These are phyloP conservation scores for Diceros bicornis DNA, from an alignment of 2,797 vertebrate species.

Conservation along the genomic window DNA sequence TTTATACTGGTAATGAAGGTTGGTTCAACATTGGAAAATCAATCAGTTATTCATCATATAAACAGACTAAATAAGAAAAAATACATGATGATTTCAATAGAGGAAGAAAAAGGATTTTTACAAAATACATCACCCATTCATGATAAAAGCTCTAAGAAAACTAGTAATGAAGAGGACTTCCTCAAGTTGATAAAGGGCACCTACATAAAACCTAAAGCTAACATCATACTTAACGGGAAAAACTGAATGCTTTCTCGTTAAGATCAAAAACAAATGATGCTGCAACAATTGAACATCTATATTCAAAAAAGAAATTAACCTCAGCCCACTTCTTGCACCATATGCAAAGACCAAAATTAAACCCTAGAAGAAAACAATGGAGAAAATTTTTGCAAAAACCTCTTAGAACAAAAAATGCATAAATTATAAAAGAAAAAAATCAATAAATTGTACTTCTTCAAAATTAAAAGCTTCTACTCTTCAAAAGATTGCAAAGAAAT, in stretches of 20 bases:
- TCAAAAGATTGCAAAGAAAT: not conserved
- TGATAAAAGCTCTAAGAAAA: constrained; percentile 4
- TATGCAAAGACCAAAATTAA: not conserved
- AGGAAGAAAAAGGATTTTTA: not conserved
- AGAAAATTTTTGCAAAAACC: constrained; percentile 20
- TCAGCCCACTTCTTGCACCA: not conserved
- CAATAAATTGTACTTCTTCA: not conserved
- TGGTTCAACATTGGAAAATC: not conserved
- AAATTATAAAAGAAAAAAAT: not conserved
- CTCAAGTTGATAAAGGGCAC: not conserved
- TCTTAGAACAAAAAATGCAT: not conserved
- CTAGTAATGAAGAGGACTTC: not conserved
- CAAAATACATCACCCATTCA: not conserved
- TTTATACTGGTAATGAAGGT: too few species aligned
- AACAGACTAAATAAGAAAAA: not conserved
- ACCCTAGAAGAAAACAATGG: not conserved
- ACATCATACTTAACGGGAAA: not conserved
- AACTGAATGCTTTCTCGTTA: not conserved
- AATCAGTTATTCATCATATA: not conserved
- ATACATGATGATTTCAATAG: not conserved
- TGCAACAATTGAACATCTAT: not conserved
- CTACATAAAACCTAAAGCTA: not conserved
- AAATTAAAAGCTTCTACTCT: not conserved
- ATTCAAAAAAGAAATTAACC: not conserved
- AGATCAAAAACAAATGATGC: not conserved